Conservation (phyloP, 2,797 vertebrate species). For the Crenuchus spilurus region DNA sequence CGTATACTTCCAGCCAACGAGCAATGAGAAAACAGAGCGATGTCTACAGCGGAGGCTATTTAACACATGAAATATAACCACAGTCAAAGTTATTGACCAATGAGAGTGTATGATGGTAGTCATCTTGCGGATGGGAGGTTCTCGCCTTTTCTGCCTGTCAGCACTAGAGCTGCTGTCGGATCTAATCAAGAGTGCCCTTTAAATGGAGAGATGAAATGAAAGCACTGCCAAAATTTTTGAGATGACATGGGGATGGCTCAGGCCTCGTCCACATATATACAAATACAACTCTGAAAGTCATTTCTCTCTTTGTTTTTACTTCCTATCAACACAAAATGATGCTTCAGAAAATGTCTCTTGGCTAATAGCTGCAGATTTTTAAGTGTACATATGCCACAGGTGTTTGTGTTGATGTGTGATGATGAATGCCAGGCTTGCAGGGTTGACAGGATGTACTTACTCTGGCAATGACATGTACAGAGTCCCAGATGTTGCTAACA, state of each 20-base stretch:
- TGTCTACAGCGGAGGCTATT: conserved; percentile 63
- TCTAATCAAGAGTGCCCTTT: not conserved
- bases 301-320: no score
- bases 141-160: not conserved
- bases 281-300: no score
- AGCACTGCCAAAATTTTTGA: not conserved
- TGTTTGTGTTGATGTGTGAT: no score
- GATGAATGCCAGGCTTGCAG: no score
- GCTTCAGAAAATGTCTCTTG: no score
- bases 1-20: conserved; percentile 63
- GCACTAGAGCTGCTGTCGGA: not conserved
- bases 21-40: conserved; percentile 68
- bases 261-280: not conserved
- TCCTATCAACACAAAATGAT: no score
- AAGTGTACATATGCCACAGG: no score
- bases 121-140: not conserved
- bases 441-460: no score
- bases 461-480: no score
- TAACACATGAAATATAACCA: conserved; percentile 62
- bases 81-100: conserved; percentile 51
- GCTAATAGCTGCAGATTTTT: no score
- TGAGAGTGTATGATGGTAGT: conserved; percentile 1
- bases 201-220: not conserved
- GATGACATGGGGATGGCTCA: not conserved
- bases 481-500: no score